These are phyloP conservation scores for Rhagologus leucostigma DNA, from an alignment of 2,113 vertebrate species.

Conservation along the genomic window DNA sequence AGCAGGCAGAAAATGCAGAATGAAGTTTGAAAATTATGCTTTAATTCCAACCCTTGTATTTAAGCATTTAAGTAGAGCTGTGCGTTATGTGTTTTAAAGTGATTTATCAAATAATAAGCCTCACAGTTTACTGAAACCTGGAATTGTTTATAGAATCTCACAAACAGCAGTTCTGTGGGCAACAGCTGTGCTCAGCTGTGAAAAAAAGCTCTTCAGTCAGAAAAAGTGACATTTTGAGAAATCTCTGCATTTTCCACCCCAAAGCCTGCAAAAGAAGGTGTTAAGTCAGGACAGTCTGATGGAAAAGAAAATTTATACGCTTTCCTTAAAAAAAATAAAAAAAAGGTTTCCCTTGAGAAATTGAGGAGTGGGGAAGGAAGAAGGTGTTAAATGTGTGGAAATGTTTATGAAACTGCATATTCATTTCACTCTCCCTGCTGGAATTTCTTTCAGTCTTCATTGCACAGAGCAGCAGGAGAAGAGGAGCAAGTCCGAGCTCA, in stretches of 20 bases:
- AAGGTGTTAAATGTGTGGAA: conserved; percentile 38
- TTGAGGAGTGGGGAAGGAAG: not conserved
- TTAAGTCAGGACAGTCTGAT: conserved; percentile 16
- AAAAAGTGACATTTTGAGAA: not conserved
- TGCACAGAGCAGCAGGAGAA: not conserved
- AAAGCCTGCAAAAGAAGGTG: not conserved
- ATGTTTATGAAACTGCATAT: conserved; percentile 5
- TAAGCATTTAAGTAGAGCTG: not conserved
- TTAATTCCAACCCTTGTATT: not conserved
- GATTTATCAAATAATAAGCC: not conserved
- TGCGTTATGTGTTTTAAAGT: not conserved
- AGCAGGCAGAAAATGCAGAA: not conserved
- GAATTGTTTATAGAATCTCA: not conserved
- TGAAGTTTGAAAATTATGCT: not conserved
- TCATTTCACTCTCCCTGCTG: not conserved
- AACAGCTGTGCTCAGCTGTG: conserved; percentile 3
- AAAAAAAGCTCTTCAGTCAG: not conserved
- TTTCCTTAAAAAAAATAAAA: not conserved
- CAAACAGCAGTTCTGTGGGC: not conserved
- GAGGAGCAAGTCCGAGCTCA: not conserved
- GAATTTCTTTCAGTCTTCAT: not conserved
- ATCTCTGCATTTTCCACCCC: not conserved
- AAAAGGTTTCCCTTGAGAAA: not conserved
- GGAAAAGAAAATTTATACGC: not conserved
- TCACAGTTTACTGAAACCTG: not conserved